Base-by-base conservation (phyloP, 2,113 vertebrate genomes). In the Rhizomys pruinosus region DNA sequence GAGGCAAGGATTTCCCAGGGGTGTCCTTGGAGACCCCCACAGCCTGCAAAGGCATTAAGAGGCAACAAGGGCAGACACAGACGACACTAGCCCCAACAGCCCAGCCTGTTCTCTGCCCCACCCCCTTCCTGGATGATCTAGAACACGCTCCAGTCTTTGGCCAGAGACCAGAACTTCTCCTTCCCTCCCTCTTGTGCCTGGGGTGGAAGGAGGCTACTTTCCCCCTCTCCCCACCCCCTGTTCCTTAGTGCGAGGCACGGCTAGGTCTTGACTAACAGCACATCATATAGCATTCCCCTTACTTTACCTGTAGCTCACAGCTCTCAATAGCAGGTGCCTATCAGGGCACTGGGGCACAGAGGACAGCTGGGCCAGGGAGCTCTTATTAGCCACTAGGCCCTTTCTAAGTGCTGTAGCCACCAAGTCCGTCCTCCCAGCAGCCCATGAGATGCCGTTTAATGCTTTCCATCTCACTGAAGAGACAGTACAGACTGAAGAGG, bases 61-160 rank as follows among this genome's bases (percentile, higher is more conserved):
- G 15, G 69, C 73, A 47, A 29, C 66, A 34, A 42, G 63, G 32
- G 63, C 82, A 81, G 72, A n/a, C 39, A 37, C 59, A 61, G 73
- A 57, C 37, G 19, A 3, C 47, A 42, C 15, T 47, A 20, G 17
- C 64, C 66, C n/a, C 47, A 27, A 23, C 32, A 57, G 44, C 86
- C 52, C 34, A 34, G 47, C 25, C 42, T 2, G 0, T 37, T 69
- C 34, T 20, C 63, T 37, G 27, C 23, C 20, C 34, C 11, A 27
- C 23, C 27, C 64, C 9, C 44, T 61, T 86, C 78, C 29, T 37
- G 78, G 68, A 42, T 64, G 69, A 66, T 69, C 55, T 84, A 78
- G 94, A 92, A 85, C 57, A n/a, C 55, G 90, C 91, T 66, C 2
- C 3, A 37, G 34, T 84, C 69, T 93, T 88, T 76, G 84, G 91